phyloP scores from a whole-genome alignment of 2,888 invertebrate genomes.

The Incurvaria masculella region DNA sequence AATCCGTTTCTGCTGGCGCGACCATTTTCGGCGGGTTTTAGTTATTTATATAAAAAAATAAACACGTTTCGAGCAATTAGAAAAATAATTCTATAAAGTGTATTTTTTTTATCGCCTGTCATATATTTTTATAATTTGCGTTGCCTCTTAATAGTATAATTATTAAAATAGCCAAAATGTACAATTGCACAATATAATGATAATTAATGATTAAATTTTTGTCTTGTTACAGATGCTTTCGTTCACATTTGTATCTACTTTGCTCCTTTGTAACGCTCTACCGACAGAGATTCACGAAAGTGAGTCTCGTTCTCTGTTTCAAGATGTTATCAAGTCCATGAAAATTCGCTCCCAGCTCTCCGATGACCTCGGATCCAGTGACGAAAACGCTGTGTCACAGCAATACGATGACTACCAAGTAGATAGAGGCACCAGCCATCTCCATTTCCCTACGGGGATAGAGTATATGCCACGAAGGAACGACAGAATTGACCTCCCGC shows the following conservation, averaged over 20 bases:
- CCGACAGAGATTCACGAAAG: slow-evolving; percentile 14
- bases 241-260: slow-evolving; percentile 41
- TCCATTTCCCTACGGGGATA: slow-evolving; percentile 33
- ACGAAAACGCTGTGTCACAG: slow-evolving; percentile 36
- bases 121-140: background rate
- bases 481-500: slow-evolving; percentile 43
- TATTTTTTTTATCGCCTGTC: too few relatives aligned
- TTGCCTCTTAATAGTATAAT: background rate
- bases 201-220: too few relatives aligned
- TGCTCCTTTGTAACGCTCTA: slow-evolving; percentile 28
- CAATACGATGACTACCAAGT: slow-evolving; percentile 31
- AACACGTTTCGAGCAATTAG: too few relatives aligned
- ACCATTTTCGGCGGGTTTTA: too few relatives aligned
- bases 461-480: slow-evolving; percentile 37
- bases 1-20: too few relatives aligned
- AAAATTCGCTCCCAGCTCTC: slow-evolving; percentile 34
- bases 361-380: slow-evolving; percentile 32
- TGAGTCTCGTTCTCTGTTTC: slow-evolving; percentile 37
- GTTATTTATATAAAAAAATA: too few relatives aligned
- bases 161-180: too few relatives aligned
- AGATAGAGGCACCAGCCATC: slow-evolving; percentile 29
- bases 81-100: too few relatives aligned
- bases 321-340: slow-evolving; percentile 43
- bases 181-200: too few relatives aligned
- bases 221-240: slow-evolving; percentile 43